A percentile compares a stretch with the other conserved stretches of the same genome.
phyloP scores from a whole-genome alignment of 1,140 invertebrate species.

The Drosophila repletoides region DNA sequence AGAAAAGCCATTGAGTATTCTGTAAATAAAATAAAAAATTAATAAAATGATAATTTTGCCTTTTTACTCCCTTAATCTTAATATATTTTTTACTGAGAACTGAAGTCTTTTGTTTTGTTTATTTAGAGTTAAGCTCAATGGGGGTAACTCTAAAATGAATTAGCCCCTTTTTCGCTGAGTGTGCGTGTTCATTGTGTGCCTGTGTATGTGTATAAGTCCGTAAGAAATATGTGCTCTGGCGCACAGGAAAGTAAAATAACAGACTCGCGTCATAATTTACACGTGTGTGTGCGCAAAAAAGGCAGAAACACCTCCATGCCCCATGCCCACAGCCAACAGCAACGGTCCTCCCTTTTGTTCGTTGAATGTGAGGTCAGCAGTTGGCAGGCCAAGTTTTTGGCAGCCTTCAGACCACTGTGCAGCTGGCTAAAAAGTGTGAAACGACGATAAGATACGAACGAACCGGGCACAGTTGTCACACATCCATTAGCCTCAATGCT shows the following conservation, averaged over 20 bases:
- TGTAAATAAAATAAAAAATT: no score
- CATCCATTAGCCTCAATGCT: conserved; percentile 26
- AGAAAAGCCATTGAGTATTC: no score
- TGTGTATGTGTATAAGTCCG: conserved; percentile 11
- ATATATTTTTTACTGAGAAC: no score
- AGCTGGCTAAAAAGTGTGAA: conserved; percentile 41
- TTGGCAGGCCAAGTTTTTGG: conserved; percentile 36
- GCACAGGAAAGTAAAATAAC: conserved; percentile 43
- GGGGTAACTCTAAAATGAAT: no score
- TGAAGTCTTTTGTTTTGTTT: no score
- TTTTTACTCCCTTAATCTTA: no score
- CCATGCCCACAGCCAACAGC: neutral
- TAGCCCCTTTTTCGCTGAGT: neutral
- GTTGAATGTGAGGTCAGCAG: conserved; percentile 31
- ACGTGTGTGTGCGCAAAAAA: conserved; percentile 22
- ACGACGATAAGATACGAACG: conserved; percentile 30
- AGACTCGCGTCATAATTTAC: conserved; percentile 56
- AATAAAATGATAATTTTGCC: no score
- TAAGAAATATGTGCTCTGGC: conserved; percentile 46
- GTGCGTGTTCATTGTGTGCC: neutral
- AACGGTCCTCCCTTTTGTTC: no score
- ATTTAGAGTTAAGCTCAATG: no score
- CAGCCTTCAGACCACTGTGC: conserved; percentile 1
- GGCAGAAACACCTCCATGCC: neutral
- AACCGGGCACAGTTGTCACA: conserved; percentile 25